Percentiles rank a stretch among this genome's conserved stretches.
Evolutionary conservation across 2,888 invertebrate species (phyloP).

Genomic region (Cotesia congregata): DNA sequence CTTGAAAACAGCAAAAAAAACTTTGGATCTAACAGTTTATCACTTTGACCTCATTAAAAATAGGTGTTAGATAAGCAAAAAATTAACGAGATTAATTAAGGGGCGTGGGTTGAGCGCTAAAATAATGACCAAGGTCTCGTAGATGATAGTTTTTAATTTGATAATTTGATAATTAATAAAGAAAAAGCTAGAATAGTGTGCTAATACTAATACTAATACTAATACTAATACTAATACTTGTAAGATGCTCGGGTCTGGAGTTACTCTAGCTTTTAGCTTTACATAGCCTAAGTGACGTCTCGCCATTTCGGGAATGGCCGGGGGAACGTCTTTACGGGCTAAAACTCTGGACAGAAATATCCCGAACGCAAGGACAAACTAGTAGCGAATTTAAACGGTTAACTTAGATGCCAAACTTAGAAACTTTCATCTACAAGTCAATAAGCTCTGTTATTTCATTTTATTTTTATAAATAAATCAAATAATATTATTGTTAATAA

Average conservation of each 20-base stretch:
- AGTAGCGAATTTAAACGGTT: constrained; percentile 35
- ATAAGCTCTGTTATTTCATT: neutral
- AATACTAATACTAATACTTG: too few relatives aligned
- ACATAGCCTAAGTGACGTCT: constrained; percentile 63
- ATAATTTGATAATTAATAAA: too few relatives aligned
- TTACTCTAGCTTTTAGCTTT: constrained; percentile 47
- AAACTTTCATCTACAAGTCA: neutral
- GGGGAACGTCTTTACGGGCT: constrained; percentile 64
- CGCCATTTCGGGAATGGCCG: constrained; percentile 65
- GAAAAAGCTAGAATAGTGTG: too few relatives aligned
- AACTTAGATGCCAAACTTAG: constrained; percentile 13
- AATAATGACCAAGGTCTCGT: too few relatives aligned
- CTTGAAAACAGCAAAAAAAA: neutral
- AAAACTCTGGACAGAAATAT: constrained; percentile 68
- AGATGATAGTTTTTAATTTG: too few relatives aligned
- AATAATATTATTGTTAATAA: too few relatives aligned
- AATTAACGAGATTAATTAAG: too few relatives aligned
- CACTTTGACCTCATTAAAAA: neutral
- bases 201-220: too few relatives aligned
- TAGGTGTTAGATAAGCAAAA: too few relatives aligned
- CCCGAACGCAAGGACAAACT: constrained; percentile 65
- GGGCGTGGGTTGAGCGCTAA: too few relatives aligned
- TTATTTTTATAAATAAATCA: neutral
- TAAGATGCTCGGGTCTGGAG: constrained; percentile 37
- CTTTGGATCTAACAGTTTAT: neutral